phyloP scores from a whole-genome alignment of 2,888 invertebrate species.

The Sthenelais limicola region DNA sequence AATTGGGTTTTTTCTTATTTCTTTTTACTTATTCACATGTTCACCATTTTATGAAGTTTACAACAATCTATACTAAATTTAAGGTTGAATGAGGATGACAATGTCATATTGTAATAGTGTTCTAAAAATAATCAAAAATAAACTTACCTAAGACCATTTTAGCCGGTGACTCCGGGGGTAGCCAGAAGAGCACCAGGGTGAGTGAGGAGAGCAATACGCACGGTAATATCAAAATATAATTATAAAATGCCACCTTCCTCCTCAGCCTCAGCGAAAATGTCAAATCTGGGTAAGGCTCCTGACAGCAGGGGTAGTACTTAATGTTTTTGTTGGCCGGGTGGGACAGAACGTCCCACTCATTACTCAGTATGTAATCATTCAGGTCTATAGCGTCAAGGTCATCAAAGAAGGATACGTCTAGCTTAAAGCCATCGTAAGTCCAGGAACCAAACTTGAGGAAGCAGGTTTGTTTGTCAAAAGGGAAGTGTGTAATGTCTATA shows the following conservation, averaged over 20 bases:
- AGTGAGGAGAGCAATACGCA: slow-evolving; percentile 72
- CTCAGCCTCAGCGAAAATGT: slow-evolving; percentile 65
- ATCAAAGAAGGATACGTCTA: slow-evolving; percentile 59
- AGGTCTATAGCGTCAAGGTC: slow-evolving; percentile 49
- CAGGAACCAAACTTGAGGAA: slow-evolving; percentile 71
- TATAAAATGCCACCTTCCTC: slow-evolving; percentile 61
- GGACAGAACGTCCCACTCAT: slow-evolving; percentile 69
- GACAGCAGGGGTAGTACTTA: slow-evolving; percentile 67
- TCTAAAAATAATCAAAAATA: background rate
- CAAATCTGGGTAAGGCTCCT: slow-evolving; percentile 67
- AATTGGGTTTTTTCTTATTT: too few relatives aligned
- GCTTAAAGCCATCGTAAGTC: slow-evolving; percentile 69
- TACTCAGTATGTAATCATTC: slow-evolving; percentile 67
- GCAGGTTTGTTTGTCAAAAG: slow-evolving; percentile 71
- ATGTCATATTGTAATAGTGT: too few relatives aligned
- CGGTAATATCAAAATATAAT: slow-evolving; percentile 72
- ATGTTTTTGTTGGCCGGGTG: slow-evolving; percentile 63
- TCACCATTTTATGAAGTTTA: background rate
- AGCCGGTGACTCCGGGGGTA: slow-evolving; percentile 72
- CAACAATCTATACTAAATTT: background rate
- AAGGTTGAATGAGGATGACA: too few relatives aligned
- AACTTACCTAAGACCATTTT: slow-evolving; percentile 71
- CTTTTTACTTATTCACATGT: background rate
- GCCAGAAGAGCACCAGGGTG: slow-evolving; percentile 72
- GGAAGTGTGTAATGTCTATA: slow-evolving; percentile 70